Percentiles rank a stretch among this genome's conserved stretches.
Conservation (phyloP, 1,140 invertebrate genomes). For the Zelostemma sp. region DNA sequence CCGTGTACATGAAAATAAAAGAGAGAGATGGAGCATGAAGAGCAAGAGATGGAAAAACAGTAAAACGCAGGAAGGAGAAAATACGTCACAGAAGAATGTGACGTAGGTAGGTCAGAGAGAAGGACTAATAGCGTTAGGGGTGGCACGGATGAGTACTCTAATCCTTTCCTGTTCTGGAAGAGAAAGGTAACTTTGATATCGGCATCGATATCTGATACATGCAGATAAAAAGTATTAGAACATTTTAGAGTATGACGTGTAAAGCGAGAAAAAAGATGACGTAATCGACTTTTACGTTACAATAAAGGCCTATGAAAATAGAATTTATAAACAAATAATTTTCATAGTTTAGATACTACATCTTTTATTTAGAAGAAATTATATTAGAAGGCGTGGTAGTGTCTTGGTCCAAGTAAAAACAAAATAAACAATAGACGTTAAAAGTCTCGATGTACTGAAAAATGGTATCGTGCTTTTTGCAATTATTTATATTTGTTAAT, state of each 20-base stretch:
- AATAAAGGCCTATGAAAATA: not conserved
- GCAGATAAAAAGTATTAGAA: constrained; percentile 7
- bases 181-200: constrained; percentile 26
- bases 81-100: constrained; percentile 22
- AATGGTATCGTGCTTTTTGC: no score
- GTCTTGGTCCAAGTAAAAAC: no score
- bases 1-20: constrained; percentile 13
- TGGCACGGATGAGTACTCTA: constrained; percentile 18
- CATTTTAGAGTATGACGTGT: constrained; percentile 1
- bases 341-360: no score
- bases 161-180: constrained; percentile 30
- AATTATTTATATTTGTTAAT: no score
- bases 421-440: not conserved
- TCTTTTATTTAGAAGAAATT: no score
- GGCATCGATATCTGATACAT: constrained; percentile 19
- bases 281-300: constrained; percentile 7
- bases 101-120: constrained; percentile 25
- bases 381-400: no score
- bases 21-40: not conserved
- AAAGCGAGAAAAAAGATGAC: constrained; percentile 20
- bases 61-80: constrained; percentile 8
- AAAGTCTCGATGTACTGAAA: no score
- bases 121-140: constrained; percentile 21
- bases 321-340: no score
- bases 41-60: not conserved